Percentiles rank a stretch among this genome's conserved stretches.
Conservation (phyloP, 2,113 vertebrate genomes). For the Petroica traversi region DNA sequence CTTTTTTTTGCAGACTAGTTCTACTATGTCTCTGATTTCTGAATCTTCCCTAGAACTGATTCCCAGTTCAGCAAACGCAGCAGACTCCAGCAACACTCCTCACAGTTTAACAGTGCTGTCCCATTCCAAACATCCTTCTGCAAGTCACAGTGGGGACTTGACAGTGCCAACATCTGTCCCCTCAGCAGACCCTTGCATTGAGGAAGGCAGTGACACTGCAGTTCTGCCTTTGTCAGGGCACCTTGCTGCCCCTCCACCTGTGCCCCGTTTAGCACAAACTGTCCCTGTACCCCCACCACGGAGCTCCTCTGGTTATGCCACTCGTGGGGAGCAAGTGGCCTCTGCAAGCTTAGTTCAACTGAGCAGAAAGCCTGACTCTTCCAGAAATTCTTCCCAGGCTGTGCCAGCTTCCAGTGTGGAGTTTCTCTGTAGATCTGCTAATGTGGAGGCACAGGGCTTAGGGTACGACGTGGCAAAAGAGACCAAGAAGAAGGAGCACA, state of each 20-base stretch:
- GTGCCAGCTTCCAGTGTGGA: conserved; percentile 46
- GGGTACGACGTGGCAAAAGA: not conserved
- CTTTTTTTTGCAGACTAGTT: conserved; percentile 82
- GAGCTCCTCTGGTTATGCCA: not conserved
- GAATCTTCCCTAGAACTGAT: conserved; percentile 70
- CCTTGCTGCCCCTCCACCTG: not conserved
- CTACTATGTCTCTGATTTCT: conserved; percentile 78
- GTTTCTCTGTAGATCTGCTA: conserved; percentile 47
- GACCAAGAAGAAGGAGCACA: conserved; percentile 36
- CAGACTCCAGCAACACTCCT: conserved; percentile 26
- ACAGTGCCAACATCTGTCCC: conserved; percentile 13
- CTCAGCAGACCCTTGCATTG: conserved; percentile 69
- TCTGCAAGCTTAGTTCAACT: not conserved
- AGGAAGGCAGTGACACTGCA: conserved; percentile 33
- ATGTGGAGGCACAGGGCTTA: conserved; percentile 15
- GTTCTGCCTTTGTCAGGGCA: not conserved
- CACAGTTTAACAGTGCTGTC: not conserved
- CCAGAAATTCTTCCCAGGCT: conserved; percentile 55
- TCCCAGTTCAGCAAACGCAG: conserved; percentile 29
- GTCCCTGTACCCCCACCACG: conserved; percentile 17
- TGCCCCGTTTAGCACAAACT: not conserved
- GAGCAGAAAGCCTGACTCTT: conserved; percentile 32
- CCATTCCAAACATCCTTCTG: not conserved
- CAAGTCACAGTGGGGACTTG: conserved; percentile 10
- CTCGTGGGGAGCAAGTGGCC: not conserved